These are phyloP conservation scores for Lasioglossum pauxillum DNA, from an alignment of 2,888 invertebrate species.

Conservation along the genomic window DNA sequence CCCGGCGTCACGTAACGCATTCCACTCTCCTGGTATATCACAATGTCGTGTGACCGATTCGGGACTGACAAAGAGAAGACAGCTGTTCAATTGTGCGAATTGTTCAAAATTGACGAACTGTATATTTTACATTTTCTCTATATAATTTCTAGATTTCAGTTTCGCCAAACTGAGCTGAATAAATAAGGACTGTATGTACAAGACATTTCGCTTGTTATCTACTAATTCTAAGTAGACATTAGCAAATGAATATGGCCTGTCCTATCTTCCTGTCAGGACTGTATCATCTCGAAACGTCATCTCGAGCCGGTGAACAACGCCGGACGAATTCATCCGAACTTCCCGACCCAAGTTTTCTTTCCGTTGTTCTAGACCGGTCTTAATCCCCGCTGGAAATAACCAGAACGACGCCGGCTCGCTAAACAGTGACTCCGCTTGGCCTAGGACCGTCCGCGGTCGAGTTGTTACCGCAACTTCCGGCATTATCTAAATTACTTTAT, in stretches of 20 bases:
- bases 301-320: neutral
- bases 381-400: slow-evolving; percentile 19
- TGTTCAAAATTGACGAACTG: no score
- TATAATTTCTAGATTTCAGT: neutral
- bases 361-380: neutral
- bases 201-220: no score
- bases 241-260: neutral
- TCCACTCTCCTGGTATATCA: no score
- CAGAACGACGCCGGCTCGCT: slow-evolving; percentile 34
- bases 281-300: neutral
- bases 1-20: no score
- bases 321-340: neutral
- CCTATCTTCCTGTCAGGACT: neutral
- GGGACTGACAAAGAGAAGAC: no score
- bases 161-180: neutral
- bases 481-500: slow-evolving; percentile 79
- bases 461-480: slow-evolving; percentile 74
- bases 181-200: neutral
- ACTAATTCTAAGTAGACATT: no score
- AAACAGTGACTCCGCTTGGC: slow-evolving; percentile 61
- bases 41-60: no score
- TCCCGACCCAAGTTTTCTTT: neutral
- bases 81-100: no score
- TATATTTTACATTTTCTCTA: no score
- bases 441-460: slow-evolving; percentile 17